Evolutionary conservation across 2,888 invertebrate genomes (phyloP).

Genomic region (Rhagonycha fulva): DNA sequence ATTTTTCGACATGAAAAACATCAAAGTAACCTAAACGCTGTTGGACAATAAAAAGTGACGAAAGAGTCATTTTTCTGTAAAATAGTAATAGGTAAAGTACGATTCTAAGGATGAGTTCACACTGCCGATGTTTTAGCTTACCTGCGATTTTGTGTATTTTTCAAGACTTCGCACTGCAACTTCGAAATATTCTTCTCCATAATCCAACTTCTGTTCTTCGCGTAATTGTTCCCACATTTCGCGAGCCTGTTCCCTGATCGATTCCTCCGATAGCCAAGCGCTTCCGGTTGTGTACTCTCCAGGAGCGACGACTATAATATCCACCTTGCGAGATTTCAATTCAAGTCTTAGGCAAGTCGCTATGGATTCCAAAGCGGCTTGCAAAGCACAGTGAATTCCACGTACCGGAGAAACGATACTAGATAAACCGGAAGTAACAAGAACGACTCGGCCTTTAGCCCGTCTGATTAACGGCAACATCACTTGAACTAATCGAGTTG

Average conservation of each 20-base stretch:
- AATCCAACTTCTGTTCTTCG: slow-evolving; percentile 76
- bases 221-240: slow-evolving; percentile 82
- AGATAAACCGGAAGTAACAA: slow-evolving; percentile 80
- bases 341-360: slow-evolving; percentile 80
- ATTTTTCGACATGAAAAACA: neutral
- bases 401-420: slow-evolving; percentile 80
- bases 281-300: slow-evolving; percentile 84
- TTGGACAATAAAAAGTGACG: too few relatives aligned
- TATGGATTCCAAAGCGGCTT: slow-evolving; percentile 80
- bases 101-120: neutral
- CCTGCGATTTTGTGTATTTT: slow-evolving; percentile 75
- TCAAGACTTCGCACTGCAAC: slow-evolving; percentile 77
- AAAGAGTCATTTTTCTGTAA: too few relatives aligned
- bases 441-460: slow-evolving; percentile 78
- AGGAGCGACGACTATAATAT: slow-evolving; percentile 82
- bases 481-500: slow-evolving; percentile 63
- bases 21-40: neutral
- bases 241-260: slow-evolving; percentile 63
- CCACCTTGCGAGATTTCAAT: slow-evolving; percentile 77
- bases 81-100: too few relatives aligned
- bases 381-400: slow-evolving; percentile 78
- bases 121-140: slow-evolving; percentile 39
- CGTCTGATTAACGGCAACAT: slow-evolving; percentile 81
- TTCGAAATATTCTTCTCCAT: slow-evolving; percentile 84
- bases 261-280: slow-evolving; percentile 72